phyloP scores from a whole-genome alignment of 2,888 invertebrate species.

The Uropetala carovei region DNA sequence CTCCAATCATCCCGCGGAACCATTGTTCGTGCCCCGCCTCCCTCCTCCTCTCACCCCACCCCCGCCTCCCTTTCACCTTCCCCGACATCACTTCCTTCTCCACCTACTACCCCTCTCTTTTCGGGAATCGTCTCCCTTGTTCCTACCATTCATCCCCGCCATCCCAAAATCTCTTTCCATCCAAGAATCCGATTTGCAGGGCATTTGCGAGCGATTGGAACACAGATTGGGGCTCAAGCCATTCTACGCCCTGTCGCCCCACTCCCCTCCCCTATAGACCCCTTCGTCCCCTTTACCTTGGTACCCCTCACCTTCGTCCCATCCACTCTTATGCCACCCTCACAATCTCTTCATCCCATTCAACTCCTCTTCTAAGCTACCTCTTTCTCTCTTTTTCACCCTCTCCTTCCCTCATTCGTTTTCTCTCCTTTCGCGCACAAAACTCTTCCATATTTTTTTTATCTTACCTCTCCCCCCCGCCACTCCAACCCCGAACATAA shows the following conservation, averaged over 20 bases:
- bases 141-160: not conserved
- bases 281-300: too few relatives aligned
- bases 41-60: not conserved
- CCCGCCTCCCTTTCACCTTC: not conserved
- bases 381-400: too few relatives aligned
- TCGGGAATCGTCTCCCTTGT: not conserved
- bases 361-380: too few relatives aligned
- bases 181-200: slow-evolving; percentile 26
- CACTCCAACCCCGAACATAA: too few relatives aligned
- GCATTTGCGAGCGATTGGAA: slow-evolving; percentile 36
- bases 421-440: too few relatives aligned
- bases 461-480: too few relatives aligned
- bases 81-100: not conserved
- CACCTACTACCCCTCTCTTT: not conserved
- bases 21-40: not conserved
- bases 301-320: too few relatives aligned
- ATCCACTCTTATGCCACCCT: too few relatives aligned
- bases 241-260: not conserved
- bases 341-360: too few relatives aligned
- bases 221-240: not conserved
- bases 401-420: too few relatives aligned
- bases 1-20: slow-evolving; percentile 16
- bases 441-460: too few relatives aligned
- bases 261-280: too few relatives aligned
- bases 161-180: not conserved